Base-by-base conservation (phyloP, 2,888 invertebrate genomes). In the Mythimna albipuncta region DNA sequence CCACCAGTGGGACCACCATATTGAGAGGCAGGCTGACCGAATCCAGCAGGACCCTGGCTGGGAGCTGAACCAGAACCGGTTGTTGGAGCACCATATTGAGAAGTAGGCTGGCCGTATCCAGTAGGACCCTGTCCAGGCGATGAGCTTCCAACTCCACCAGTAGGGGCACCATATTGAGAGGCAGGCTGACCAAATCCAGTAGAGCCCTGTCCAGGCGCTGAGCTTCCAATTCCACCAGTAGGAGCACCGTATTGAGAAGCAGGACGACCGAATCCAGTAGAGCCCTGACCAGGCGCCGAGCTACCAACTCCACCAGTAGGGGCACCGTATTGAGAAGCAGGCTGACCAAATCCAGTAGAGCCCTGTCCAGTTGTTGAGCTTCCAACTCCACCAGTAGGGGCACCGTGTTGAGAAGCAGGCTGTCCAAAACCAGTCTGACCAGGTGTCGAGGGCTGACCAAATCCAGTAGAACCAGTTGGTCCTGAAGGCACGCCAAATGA, bases 271-370 rank as follows among this genome's bases (percentile, higher is more conserved):
- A 62, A 75, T 64, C 75, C 77, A 19, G 84, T 59, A 1, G 44
- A n/a, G 6, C 58, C 32, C 38, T 79, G 83, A 9, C 78, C 77
- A 44, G 80, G 41, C 3, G 52, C 21, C 6, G 71, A 80, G 7
- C 54, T 13, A n/a, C 83, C 83, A 65, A 80, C 85, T 21, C 47
- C 69, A 6, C 77, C 82, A 32, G 59, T 50, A 19, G 79, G 66
- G 41, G 76, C 75, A 32, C 77, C 82, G n/a, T 85, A 87, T 67
- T 85, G 86, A 69, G 81, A 63, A 10, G 86, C 79, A 41, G 87
- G 72, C 38, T 77, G 75, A 4, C 80, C 32, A 35, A 63, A 75
- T 62, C 76, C 77, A 19, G 83, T 55, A 2, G 35, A 13, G 16
- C 59, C n/a, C 32, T 79, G 83, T 6, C 79, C 78, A 38, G 80